Conservation (phyloP, 2,113 vertebrate species). For the Meleagris gallopavo region DNA sequence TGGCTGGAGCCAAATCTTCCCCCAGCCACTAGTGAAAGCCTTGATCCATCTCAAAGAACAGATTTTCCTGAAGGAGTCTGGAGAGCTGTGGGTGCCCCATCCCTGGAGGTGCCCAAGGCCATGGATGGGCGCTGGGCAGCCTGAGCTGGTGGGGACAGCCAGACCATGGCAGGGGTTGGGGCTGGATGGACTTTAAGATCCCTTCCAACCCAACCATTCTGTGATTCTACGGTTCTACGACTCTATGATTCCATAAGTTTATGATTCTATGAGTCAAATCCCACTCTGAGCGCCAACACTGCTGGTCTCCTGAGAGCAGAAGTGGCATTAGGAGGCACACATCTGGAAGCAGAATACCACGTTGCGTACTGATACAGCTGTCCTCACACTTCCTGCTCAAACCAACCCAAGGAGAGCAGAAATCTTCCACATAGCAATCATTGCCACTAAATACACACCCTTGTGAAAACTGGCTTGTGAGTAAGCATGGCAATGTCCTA, state of each 20-base stretch:
- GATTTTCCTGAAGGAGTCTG: background rate
- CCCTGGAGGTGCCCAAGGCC: no score
- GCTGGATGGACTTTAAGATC: no score
- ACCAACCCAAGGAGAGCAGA: rapidly evolving
- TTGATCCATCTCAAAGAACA: background rate
- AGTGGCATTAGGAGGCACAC: background rate
- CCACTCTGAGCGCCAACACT: background rate
- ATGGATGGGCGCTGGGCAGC: no score
- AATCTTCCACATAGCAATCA: background rate
- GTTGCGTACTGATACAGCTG: background rate
- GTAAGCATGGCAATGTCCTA: background rate
- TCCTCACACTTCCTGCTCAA: background rate
- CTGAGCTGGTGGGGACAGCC: no score
- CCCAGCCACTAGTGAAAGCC: background rate
- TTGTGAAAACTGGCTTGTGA: rapidly evolving
- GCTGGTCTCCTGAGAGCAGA: background rate
- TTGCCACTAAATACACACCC: background rate
- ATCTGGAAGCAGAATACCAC: background rate
- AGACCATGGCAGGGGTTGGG: no score
- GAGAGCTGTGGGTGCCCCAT: no score
- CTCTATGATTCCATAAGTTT: no score
- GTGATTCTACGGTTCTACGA: no score
- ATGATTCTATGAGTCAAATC: background rate
- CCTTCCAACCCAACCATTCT: no score
- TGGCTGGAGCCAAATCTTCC: background rate